These are phyloP conservation scores for Troides oblongomaculatus DNA, from an alignment of 2,888 invertebrate species.

Conservation along the genomic window DNA sequence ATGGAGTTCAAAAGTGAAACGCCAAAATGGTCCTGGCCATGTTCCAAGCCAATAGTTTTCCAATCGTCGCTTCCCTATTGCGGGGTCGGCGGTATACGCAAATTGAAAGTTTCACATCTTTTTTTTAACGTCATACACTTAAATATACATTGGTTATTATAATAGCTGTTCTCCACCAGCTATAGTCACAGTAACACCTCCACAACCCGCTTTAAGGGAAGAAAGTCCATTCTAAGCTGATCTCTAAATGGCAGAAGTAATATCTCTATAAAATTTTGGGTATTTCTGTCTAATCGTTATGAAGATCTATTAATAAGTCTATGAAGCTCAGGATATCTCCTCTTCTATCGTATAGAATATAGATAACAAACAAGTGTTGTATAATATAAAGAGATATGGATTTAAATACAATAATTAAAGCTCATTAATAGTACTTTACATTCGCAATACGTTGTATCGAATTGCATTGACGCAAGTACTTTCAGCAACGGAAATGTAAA, in stretches of 20 bases:
- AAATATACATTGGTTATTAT: too few species aligned
- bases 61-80: slow-evolving; percentile 15
- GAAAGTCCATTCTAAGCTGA: too few species aligned
- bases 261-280: too few species aligned
- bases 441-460: slow-evolving; percentile 14
- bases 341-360: too few species aligned
- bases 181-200: too few species aligned
- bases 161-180: too few species aligned
- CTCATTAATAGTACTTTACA: slow-evolving; percentile 12
- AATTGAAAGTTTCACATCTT: slow-evolving; percentile 6
- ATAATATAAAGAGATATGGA: slow-evolving; percentile 5
- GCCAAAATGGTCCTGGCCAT: slow-evolving; percentile 19
- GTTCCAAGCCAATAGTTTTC: slow-evolving; percentile 22
- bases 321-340: too few species aligned
- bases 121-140: background rate
- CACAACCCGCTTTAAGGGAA: too few species aligned
- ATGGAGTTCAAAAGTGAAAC: slow-evolving; percentile 22
- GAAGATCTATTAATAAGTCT: too few species aligned
- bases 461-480: slow-evolving; percentile 1
- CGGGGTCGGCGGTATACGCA: slow-evolving; percentile 4
- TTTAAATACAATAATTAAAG: slow-evolving; percentile 16
- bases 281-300: too few species aligned
- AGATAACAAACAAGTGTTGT: too few species aligned
- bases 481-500: background rate
- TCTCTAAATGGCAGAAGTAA: too few species aligned